A percentile compares a stretch with the other conserved stretches of the same genome.
Evolutionary conservation across 2,888 invertebrate species (phyloP).

Genomic region (Polietes domitor): DNA sequence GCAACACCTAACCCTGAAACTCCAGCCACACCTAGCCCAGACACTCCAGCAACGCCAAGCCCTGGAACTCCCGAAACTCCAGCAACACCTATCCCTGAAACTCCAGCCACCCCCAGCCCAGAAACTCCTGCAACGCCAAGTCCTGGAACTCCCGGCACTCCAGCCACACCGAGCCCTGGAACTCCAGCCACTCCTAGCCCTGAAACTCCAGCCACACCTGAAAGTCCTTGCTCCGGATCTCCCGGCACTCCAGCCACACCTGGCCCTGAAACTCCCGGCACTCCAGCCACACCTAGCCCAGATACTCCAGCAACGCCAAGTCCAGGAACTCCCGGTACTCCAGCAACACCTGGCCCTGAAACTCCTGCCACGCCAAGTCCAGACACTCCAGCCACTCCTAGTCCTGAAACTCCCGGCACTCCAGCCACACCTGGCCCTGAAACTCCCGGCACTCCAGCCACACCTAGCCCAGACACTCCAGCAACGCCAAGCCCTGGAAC

Average conservation of each 20-base stretch:
- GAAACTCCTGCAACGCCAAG: slow-evolving; percentile 8
- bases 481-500: background rate
- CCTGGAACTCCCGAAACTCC: background rate
- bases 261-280: background rate
- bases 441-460: background rate
- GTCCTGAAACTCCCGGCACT: background rate
- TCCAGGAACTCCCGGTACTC: background rate
- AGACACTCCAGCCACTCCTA: background rate
- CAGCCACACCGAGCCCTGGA: background rate
- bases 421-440: background rate
- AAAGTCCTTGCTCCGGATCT: background rate
- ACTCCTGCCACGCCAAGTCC: background rate
- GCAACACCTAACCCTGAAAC: background rate
- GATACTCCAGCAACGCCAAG: background rate
- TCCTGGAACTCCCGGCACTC: slow-evolving; percentile 7
- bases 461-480: background rate
- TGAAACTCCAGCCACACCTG: background rate
- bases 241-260: background rate
- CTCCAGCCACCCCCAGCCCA: background rate
- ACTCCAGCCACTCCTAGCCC: slow-evolving; percentile 36
- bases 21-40: background rate
- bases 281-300: background rate
- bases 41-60: slow-evolving; percentile 36
- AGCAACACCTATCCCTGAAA: background rate
- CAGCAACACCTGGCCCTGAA: background rate